Percentiles rank a stretch among this genome's conserved stretches.
These are phyloP conservation scores for Corvus cornix DNA, from an alignment of 2,113 vertebrate species.

Conservation along the genomic window DNA sequence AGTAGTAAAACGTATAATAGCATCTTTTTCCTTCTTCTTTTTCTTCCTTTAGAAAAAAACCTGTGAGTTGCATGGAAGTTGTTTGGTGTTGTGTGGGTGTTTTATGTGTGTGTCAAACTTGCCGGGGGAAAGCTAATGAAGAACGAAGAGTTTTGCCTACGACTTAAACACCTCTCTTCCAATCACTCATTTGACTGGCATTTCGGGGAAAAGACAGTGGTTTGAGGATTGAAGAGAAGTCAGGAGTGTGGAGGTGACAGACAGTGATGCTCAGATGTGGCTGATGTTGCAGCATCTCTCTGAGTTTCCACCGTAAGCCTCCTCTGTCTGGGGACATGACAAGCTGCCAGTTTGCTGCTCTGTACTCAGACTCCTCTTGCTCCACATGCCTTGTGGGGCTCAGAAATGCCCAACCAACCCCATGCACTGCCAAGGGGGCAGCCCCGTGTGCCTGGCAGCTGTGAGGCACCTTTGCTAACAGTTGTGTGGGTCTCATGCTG, in stretches of 20 bases:
- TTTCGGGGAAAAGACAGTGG: not conserved
- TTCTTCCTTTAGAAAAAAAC: not conserved
- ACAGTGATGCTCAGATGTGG: not conserved
- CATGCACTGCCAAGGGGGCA: fast-evolving
- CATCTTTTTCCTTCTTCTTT: not conserved
- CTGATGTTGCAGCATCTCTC: not conserved
- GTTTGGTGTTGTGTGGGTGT: not conserved
- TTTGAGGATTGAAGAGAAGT: not conserved
- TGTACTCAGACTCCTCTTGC: not conserved
- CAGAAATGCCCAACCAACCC: not conserved
- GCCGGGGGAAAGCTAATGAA: not conserved
- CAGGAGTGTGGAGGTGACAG: not conserved
- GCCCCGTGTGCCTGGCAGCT: not conserved
- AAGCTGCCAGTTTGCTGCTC: not conserved
- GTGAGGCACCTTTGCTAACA: not conserved
- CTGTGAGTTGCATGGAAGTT: not conserved
- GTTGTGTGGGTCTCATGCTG: not conserved
- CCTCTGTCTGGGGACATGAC: not conserved
- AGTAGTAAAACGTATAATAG: not conserved
- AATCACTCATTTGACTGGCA: not conserved
- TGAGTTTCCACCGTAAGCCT: not conserved
- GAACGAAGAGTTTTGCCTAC: not conserved
- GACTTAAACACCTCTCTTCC: not conserved
- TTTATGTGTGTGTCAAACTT: not conserved
- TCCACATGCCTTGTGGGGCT: not conserved